Conservation (phyloP, 2,797 vertebrate genomes). For the Pantherophis vulpinus region DNA sequence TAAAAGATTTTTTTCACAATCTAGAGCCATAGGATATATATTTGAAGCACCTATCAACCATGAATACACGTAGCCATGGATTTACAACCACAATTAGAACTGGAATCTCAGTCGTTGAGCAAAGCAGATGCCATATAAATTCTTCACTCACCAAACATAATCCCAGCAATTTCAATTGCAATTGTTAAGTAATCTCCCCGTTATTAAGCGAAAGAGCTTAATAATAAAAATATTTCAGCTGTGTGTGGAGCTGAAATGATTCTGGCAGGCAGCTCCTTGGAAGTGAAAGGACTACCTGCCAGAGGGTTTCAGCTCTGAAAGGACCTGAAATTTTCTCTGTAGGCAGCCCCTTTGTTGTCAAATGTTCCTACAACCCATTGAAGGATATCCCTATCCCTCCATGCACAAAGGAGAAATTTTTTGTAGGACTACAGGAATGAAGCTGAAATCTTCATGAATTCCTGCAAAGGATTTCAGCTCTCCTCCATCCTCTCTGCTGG, state of each 20-base stretch:
- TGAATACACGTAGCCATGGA: neutral
- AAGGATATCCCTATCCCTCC: neutral
- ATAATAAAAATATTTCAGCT: neutral
- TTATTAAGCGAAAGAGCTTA: neutral
- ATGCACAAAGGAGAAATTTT: neutral
- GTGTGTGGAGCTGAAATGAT: neutral
- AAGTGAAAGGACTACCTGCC: neutral
- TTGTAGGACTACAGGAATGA: neutral
- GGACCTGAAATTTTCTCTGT: neutral
- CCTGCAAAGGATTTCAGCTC: neutral
- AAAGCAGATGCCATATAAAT: neutral
- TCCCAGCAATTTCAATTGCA: neutral
- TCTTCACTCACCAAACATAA: neutral
- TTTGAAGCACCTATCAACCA: neutral
- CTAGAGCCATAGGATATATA: neutral
- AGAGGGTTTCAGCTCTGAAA: neutral
- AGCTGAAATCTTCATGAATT: neutral
- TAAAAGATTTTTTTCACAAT: neutral
- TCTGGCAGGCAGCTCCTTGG: neutral
- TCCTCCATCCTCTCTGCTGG: neutral
- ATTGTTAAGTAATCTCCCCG: neutral
- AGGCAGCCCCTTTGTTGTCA: neutral
- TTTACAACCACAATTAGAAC: neutral
- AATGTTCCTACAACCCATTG: neutral
- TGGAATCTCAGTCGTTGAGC: neutral